These are phyloP conservation scores for Actinostola sp. DNA, from an alignment of 92 coral and sea anemone species.

Conservation along the genomic window DNA sequence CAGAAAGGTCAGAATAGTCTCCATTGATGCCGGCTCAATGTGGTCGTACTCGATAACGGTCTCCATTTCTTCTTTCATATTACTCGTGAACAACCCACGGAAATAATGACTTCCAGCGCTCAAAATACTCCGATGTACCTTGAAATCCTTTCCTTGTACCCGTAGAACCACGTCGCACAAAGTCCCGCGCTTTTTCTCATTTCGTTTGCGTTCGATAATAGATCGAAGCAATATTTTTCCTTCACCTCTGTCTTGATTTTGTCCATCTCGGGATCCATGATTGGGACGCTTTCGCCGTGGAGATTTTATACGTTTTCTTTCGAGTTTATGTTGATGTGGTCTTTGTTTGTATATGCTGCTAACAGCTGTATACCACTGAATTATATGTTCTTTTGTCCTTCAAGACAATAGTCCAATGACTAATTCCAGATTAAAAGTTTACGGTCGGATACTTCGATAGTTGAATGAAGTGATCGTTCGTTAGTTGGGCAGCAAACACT, in stretches of 20 bases:
- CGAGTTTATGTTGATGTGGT: background rate
- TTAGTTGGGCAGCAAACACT: too few relatives aligned
- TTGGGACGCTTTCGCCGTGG: background rate
- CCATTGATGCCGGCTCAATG: constrained; percentile 45
- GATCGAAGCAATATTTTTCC: constrained; percentile 10
- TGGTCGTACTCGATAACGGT: constrained; percentile 40
- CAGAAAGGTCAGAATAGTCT: constrained; percentile 49
- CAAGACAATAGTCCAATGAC: background rate
- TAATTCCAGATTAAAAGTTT: too few relatives aligned
- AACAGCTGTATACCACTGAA: background rate
- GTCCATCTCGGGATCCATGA: constrained; percentile 24
- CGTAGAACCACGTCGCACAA: constrained; percentile 73
- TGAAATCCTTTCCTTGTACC: constrained; percentile 55
- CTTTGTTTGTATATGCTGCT: background rate
- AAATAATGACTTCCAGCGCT: constrained; percentile 77
- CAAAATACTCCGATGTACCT: constrained; percentile 67
- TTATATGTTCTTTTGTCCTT: background rate
- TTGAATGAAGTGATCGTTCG: too few relatives aligned
- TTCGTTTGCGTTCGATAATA: constrained; percentile 18
- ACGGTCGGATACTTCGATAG: too few relatives aligned
- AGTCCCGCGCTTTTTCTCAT: constrained; percentile 36
- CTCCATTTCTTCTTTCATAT: constrained; percentile 51
- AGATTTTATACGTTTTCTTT: background rate
- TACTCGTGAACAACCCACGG: constrained; percentile 59
- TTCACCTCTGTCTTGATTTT: constrained; percentile 7